These are phyloP conservation scores for Thumatha senex DNA, from an alignment of 2,888 invertebrate species.

Conservation along the genomic window DNA sequence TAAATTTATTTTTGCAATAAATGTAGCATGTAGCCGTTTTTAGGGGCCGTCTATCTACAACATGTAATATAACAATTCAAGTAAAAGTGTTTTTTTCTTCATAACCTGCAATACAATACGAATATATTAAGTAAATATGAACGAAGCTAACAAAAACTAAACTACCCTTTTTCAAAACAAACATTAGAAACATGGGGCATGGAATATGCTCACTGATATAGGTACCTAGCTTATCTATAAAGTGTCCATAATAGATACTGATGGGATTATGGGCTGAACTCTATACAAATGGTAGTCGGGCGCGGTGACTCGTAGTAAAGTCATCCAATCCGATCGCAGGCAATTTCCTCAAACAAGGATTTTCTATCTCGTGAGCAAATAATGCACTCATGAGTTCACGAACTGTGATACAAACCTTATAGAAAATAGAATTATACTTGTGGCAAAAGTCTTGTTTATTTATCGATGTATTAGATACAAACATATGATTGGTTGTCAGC, in stretches of 20 bases:
- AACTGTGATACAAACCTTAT: constrained; percentile 57
- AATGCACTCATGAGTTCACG: constrained; percentile 62
- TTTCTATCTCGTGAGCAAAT: constrained; percentile 69
- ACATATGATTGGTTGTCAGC: too few relatives aligned
- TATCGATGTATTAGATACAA: neutral
- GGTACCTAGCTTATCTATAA: constrained; percentile 6
- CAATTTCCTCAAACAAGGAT: constrained; percentile 67
- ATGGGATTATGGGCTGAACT: constrained; percentile 32
- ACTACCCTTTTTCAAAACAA: too few relatives aligned
- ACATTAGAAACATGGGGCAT: too few relatives aligned
- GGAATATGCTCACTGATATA: too few relatives aligned
- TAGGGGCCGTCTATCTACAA: too few relatives aligned
- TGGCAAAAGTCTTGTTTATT: constrained; percentile 51
- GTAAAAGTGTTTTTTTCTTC: too few relatives aligned
- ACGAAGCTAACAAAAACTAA: too few relatives aligned
- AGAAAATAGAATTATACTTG: constrained; percentile 68
- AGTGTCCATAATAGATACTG: constrained; percentile 20
- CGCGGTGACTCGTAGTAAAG: constrained; percentile 43
- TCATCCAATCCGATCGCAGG: constrained; percentile 67
- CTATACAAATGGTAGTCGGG: constrained; percentile 62
- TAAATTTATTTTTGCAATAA: too few relatives aligned
- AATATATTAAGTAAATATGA: too few relatives aligned
- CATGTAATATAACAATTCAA: too few relatives aligned
- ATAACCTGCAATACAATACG: too few relatives aligned
- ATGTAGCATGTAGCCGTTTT: too few relatives aligned